Percentiles rank a stretch among this genome's conserved stretches.
Evolutionary conservation across 2,797 vertebrate genomes (phyloP).

Genomic region (Sebastes iracundus): DNA sequence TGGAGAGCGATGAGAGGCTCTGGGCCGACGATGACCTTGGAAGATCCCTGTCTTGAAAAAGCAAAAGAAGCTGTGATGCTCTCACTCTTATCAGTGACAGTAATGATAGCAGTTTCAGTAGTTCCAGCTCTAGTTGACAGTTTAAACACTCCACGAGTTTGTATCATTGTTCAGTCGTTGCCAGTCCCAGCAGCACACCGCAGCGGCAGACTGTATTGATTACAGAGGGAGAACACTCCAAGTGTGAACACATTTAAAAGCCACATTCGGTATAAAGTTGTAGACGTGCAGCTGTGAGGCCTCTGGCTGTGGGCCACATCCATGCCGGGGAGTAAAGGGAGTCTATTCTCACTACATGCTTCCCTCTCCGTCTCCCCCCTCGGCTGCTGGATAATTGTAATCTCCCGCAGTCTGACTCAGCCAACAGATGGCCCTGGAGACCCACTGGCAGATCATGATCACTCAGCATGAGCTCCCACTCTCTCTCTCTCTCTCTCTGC

Average conservation of each 20-base stretch:
- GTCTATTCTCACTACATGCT: slow-evolving; percentile 47
- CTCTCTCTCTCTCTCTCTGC: slow-evolving; percentile 36
- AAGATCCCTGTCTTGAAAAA: slow-evolving; percentile 66
- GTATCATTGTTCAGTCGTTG: background rate
- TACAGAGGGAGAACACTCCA: slow-evolving; percentile 43
- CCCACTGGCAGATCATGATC: slow-evolving; percentile 66
- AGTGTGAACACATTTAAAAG: slow-evolving; percentile 63
- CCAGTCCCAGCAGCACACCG: slow-evolving; percentile 21
- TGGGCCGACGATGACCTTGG: slow-evolving; percentile 30
- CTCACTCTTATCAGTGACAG: background rate
- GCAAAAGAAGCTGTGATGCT: slow-evolving; percentile 27
- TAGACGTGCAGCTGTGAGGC: slow-evolving; percentile 59
- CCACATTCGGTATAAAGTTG: slow-evolving; percentile 38
- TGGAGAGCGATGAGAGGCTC: background rate
- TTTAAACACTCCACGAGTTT: slow-evolving; percentile 28
- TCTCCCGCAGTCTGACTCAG: slow-evolving; percentile 65
- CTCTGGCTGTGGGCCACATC: slow-evolving; percentile 56
- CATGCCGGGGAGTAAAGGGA: slow-evolving; percentile 36
- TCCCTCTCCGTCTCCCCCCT: slow-evolving; percentile 14
- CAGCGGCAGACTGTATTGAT: slow-evolving; percentile 42
- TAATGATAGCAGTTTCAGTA: slow-evolving; percentile 6
- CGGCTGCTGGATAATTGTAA: slow-evolving; percentile 63
- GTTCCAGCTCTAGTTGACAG: slow-evolving; percentile 1
- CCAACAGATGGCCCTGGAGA: slow-evolving; percentile 77
- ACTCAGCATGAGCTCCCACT: slow-evolving; percentile 60